These are phyloP conservation scores for Corydoras sp. DNA, from an alignment of 2,113 vertebrate genomes.

Conservation along the genomic window DNA sequence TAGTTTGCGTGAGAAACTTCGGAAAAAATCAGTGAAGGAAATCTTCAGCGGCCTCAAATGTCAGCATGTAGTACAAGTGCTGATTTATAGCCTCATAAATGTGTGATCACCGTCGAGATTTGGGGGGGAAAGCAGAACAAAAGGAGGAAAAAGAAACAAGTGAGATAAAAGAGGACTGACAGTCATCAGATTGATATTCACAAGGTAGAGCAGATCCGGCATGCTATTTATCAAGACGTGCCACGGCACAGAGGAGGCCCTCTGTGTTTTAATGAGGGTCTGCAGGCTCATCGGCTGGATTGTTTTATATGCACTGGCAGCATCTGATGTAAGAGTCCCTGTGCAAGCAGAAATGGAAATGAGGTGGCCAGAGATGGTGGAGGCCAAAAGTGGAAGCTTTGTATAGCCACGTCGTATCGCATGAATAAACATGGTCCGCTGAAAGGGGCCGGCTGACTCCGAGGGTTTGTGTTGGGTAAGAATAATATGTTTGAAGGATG, in stretches of 20 bases:
- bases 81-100: too few species aligned
- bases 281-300: slow-evolving; percentile 45
- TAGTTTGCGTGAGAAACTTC: too few species aligned
- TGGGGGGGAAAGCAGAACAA: slow-evolving; percentile 2
- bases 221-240: slow-evolving; percentile 61
- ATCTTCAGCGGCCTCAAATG: too few species aligned
- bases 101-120: neutral
- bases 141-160: neutral
- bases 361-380: slow-evolving; percentile 6
- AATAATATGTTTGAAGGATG: too few species aligned
- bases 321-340: slow-evolving; percentile 14
- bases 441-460: neutral
- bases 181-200: slow-evolving; percentile 53
- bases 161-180: slow-evolving; percentile 16
- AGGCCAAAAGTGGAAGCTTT: slow-evolving; percentile 2
- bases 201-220: slow-evolving; percentile 31
- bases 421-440: neutral
- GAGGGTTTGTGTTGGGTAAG: too few species aligned
- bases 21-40: too few species aligned
- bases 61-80: too few species aligned
- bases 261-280: slow-evolving; percentile 53
- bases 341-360: slow-evolving; percentile 28
- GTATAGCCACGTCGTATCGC: neutral
- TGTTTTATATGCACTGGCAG: slow-evolving; percentile 52
- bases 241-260: slow-evolving; percentile 49